Conservation (phyloP, 2,797 vertebrate species). For the Rhodeus uyekii region DNA sequence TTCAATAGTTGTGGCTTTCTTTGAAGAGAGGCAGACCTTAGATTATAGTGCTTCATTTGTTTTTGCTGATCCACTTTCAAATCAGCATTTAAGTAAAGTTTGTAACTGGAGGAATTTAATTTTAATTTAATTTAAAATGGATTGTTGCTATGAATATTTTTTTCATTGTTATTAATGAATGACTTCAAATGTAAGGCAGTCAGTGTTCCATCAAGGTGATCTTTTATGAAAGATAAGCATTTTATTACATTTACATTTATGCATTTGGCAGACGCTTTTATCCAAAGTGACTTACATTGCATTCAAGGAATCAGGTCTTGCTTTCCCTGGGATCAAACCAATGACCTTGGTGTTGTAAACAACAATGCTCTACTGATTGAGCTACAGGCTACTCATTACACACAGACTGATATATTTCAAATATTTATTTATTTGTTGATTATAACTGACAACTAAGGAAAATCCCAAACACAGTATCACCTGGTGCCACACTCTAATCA, state of each 20-base stretch:
- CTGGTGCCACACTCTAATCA: too few relatives aligned
- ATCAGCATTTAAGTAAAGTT: constrained; percentile 51
- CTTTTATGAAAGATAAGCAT: constrained; percentile 44
- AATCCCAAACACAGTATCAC: too few relatives aligned
- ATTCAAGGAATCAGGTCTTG: too few relatives aligned
- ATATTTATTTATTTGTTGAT: too few relatives aligned
- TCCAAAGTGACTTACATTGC: too few relatives aligned
- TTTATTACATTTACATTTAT: background rate
- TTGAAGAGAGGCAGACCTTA: constrained; percentile 20
- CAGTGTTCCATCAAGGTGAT: constrained; percentile 50
- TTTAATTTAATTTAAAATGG: constrained; percentile 30
- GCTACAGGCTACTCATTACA: too few relatives aligned
- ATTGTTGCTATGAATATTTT: constrained; percentile 26
- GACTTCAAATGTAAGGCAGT: constrained; percentile 48
- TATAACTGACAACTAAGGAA: too few relatives aligned
- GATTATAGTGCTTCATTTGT: constrained; percentile 45
- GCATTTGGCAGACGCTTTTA: too few relatives aligned
- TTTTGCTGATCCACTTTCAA: constrained; percentile 38
- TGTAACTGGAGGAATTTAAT: constrained; percentile 25
- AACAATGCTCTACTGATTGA: too few relatives aligned
- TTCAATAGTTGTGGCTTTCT: constrained; percentile 15
- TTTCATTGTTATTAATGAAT: constrained; percentile 44
- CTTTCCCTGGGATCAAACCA: too few relatives aligned
- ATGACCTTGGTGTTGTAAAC: too few relatives aligned
- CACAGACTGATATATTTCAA: too few relatives aligned